A percentile compares a stretch with the other conserved stretches of the same genome.
These are phyloP conservation scores for Melanotaenia trifasciata DNA, from an alignment of 2,797 vertebrate species.

Conservation along the genomic window DNA sequence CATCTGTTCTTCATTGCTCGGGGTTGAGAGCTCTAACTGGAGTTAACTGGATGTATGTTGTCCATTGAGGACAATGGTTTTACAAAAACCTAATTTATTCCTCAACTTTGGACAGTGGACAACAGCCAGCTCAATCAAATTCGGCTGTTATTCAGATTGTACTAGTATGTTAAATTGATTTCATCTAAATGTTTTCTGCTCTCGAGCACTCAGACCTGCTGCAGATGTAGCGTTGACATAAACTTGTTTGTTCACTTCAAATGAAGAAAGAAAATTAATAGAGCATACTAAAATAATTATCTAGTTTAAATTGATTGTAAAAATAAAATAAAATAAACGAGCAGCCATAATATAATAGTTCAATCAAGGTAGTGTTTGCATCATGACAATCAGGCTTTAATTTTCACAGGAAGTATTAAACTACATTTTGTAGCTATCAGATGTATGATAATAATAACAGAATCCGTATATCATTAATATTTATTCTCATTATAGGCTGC, in stretches of 20 bases:
- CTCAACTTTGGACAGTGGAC: background rate
- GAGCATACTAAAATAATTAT: no score
- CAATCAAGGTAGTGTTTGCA: no score
- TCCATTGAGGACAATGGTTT: slow-evolving; percentile 4
- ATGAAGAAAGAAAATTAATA: no score
- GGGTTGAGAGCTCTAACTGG: slow-evolving; percentile 21
- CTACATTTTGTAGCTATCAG: no score
- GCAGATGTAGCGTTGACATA: background rate
- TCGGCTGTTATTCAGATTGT: background rate
- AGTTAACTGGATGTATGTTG: slow-evolving; percentile 20
- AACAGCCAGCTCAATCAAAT: background rate
- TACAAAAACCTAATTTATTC: slow-evolving; percentile 3
- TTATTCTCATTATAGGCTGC: no score
- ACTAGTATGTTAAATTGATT: background rate
- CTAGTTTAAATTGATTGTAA: no score
- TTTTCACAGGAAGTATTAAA: no score
- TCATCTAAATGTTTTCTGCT: background rate
- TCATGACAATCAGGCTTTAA: no score
- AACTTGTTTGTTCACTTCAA: background rate
- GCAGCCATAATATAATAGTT: no score
- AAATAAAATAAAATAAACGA: no score
- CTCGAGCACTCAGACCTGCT: background rate
- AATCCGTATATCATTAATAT: no score
- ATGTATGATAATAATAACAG: no score
- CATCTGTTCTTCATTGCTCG: slow-evolving; percentile 28